These are phyloP conservation scores for Caenorhabditis inopinata DNA, from an alignment of 1,140 invertebrate genomes.

Conservation along the genomic window DNA sequence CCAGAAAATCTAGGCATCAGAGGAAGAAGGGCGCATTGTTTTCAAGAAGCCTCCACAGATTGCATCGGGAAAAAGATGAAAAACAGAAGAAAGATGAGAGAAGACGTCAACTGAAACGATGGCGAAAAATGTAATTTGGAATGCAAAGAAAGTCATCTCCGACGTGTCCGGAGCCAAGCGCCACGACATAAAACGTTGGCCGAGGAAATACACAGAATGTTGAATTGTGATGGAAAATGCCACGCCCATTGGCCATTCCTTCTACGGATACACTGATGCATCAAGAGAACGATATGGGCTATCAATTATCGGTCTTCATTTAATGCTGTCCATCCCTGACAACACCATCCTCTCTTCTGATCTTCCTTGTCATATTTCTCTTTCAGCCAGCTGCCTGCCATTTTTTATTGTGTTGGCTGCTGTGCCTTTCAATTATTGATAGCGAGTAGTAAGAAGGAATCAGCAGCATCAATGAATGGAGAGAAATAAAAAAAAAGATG, in stretches of 20 bases:
- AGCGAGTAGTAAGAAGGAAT: background rate
- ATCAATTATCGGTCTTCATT: conserved; percentile 26
- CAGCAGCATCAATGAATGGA: background rate
- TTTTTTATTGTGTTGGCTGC: background rate
- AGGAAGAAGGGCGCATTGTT: background rate
- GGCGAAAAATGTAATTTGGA: background rate
- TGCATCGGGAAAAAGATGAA: too few relatives aligned
- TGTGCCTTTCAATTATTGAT: conserved; percentile 9
- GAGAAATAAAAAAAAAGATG: background rate
- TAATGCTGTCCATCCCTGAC: too few relatives aligned
- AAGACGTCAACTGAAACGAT: background rate
- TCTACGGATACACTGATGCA: too few relatives aligned
- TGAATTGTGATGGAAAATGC: background rate
- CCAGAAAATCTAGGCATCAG: background rate
- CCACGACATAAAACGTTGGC: background rate
- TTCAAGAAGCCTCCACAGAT: background rate
- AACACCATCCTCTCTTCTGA: background rate
- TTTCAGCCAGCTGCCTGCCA: too few relatives aligned
- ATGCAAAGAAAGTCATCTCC: background rate
- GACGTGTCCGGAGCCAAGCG: background rate
- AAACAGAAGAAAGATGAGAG: too few relatives aligned
- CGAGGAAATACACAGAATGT: too few relatives aligned
- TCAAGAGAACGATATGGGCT: too few relatives aligned
- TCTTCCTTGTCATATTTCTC: too few relatives aligned
- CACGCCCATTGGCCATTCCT: background rate